Evolutionary conservation across 2,113 vertebrate genomes (phyloP), one percentile per base, ranked within the genome.

Genomic region (Muntiacus muntjak): DNA sequence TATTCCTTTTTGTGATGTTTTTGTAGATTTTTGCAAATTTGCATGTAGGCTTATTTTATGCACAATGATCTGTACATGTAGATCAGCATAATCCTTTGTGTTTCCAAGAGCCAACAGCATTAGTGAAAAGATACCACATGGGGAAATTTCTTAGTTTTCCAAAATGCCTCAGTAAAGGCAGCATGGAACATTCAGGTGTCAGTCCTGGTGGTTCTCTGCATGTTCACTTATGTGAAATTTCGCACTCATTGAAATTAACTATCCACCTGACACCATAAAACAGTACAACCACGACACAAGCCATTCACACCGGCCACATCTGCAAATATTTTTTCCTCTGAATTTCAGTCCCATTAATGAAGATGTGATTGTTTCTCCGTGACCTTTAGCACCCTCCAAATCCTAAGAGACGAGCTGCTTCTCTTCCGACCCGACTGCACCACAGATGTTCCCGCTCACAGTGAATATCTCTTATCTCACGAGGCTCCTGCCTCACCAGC

Each of bases 301-400:
- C 87, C 85, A 89, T 95, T 98, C 94, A 92, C 58, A 47, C 67
- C n/a, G 43, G 67, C 97, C 97, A 98, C 98, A 98, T 98, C 98
- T 99, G 98, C 94, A 98, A 98, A 98, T 98, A 97, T 98, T 98
- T 98, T 98, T 98, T 79, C 74, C 81, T 84, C 96, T 87, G 55
- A 76, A 94, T 91, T 87, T 96, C 95, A 95, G 91, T 97, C 96
- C 91, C 95, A 96, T 96, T 92, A 87, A 97, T 96, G 97, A 98
- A 98, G 97, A 98, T 55, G 26, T 36, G 97, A 95, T 91, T 98
- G 62, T 97, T 94, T 25, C 0, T 88, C 30, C 71, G 54, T 96
- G 93, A 95, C 81, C 91, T 96, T 92, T 67, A 67, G 57, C 74
- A 82, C 36, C n/a, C 54, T 86, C 82, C 79, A 89, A 84, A 57